A percentile compares a stretch with the other conserved stretches of the same genome.
These are phyloP conservation scores for Lampris megalopsis DNA, from an alignment of 2,113 vertebrate species.

Conservation along the genomic window DNA sequence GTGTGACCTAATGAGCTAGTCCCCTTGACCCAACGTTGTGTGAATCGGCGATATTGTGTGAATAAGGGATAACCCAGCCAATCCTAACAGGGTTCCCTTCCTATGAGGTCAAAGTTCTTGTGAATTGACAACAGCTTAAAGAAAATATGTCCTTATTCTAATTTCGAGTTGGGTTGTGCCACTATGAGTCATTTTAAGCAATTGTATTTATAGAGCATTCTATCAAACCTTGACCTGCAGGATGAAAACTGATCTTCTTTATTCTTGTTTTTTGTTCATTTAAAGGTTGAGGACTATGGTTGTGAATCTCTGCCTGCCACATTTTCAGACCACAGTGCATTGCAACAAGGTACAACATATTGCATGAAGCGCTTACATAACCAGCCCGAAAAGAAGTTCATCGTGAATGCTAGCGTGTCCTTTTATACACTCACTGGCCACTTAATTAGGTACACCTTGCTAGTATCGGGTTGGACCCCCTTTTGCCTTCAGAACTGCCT, in stretches of 20 bases:
- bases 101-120: constrained; percentile 1
- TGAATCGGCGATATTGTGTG: background rate
- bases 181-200: background rate
- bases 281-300: constrained; percentile 83
- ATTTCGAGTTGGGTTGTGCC: background rate
- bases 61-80: background rate
- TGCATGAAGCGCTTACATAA: constrained; percentile 7
- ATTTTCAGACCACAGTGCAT: constrained; percentile 87
- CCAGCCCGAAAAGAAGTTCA: background rate
- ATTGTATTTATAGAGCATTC: background rate
- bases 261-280: constrained; percentile 19
- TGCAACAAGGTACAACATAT: constrained; percentile 90
- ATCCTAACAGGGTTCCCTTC: background rate
- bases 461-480: too few relatives aligned
- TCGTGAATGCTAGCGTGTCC: too few relatives aligned
- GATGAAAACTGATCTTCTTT: background rate
- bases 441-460: too few relatives aligned
- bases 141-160: background rate
- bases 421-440: too few relatives aligned
- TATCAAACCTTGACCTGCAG: constrained; percentile 32
- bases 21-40: constrained; percentile 14
- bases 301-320: constrained; percentile 91
- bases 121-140: background rate
- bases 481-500: too few relatives aligned
- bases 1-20: background rate